These are phyloP conservation scores for Tipula helvola DNA, from an alignment of 2,888 invertebrate genomes.

Conservation along the genomic window DNA sequence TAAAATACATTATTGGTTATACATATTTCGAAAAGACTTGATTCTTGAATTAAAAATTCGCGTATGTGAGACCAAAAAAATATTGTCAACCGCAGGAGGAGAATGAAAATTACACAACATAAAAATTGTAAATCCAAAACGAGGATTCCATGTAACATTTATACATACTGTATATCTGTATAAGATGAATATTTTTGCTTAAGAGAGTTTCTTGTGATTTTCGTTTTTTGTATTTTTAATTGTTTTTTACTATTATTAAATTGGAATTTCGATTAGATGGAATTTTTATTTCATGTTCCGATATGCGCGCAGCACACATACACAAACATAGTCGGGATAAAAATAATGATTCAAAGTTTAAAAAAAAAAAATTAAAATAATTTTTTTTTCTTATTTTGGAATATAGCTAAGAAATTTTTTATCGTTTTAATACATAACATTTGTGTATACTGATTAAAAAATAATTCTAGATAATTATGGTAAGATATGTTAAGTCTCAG, in stretches of 20 bases:
- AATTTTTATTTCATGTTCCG: not conserved
- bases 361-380: not conserved
- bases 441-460: not conserved
- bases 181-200: not conserved
- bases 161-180: too few species aligned
- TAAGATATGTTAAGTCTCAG: not conserved
- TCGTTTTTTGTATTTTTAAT: not conserved
- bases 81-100: not conserved
- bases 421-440: not conserved
- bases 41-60: not conserved
- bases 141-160: not conserved
- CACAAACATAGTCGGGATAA: not conserved
- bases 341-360: not conserved
- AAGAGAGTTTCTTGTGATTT: not conserved
- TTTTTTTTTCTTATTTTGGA: not conserved
- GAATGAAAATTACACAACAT: not conserved
- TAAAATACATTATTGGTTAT: not conserved
- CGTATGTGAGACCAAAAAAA: not conserved
- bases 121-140: not conserved
- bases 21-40: not conserved
- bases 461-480: not conserved
- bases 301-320: not conserved
- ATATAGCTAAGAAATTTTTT: not conserved
- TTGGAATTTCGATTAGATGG: constrained; percentile 4
- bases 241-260: not conserved